Evolutionary conservation across 2,888 invertebrate genomes (phyloP), one percentile per base, ranked within the genome.

Genomic region (Pelosia muscerda): DNA sequence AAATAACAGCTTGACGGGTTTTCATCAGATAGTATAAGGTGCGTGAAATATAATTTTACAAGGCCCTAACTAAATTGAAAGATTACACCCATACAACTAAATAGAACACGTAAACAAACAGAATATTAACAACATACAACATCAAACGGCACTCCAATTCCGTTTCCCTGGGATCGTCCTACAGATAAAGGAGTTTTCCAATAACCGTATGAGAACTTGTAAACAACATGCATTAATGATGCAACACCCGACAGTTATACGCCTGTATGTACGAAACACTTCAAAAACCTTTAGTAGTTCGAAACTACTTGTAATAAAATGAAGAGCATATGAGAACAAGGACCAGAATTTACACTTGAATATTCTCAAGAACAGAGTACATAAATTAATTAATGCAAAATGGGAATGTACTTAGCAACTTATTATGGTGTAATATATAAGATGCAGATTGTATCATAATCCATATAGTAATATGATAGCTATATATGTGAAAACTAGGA

Each of bases 221-320:
- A 75, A 79, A 79, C 76, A 79, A 76, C 73, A 65, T 74, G 74
- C 78, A 78, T 78, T 76, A 79, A 75, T 75, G 76, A 78, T 79
- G 79, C 79, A 78, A 69, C 72, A 69, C 66, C 71, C 68, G 65
- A 73, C 76, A 77, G 71, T 76, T 76, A 76, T 74, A 72, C 69
- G 72, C 63, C 61, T 58, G 71, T 67, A 69, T 70, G 66, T 72
- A 69, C 69, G 61, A 74, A 69, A 72, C 63, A 73, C 78, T 77
- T 65, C 68, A 67, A 73, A 79, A 79, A 72, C 68, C 74, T 62
- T 71, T 76, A 76, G 75, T 71, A 76, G 71, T 79, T 78, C 65
- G 60, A 49, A 70, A 74, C 76, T 74, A 65, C 69, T 68, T 42
- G 73, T 74, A 73, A 72, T 78, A 76, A 79, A 79, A 73, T 65